Evolutionary conservation across 1,140 invertebrate genomes (phyloP).

Genomic region (Chionoecetes opilio): DNA sequence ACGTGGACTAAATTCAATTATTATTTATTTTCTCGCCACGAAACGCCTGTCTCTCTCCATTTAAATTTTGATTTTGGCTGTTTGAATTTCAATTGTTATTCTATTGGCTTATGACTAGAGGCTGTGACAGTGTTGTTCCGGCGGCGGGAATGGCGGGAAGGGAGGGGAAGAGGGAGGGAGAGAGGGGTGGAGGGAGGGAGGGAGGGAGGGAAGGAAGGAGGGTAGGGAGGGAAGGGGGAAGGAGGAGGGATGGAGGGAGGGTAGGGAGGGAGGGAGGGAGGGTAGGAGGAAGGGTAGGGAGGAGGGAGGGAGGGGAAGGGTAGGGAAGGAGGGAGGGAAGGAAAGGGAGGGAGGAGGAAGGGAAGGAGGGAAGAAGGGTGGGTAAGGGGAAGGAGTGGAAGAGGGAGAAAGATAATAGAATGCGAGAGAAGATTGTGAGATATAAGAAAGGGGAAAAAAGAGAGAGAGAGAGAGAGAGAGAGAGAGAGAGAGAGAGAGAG

Average conservation of each 20-base stretch:
- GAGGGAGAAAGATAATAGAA: neutral
- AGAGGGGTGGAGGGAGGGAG: neutral
- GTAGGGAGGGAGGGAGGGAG: neutral
- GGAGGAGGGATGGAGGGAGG: neutral
- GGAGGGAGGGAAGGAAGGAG: neutral
- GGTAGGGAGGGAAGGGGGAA: neutral
- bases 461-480: neutral
- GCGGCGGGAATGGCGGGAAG: neutral
- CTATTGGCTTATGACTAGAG: constrained; percentile 77
- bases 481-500: neutral
- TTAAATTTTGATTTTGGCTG: constrained; percentile 78
- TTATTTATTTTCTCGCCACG: constrained; percentile 72
- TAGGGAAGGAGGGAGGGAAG: neutral
- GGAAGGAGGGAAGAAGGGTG: neutral
- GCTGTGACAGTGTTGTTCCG: constrained; percentile 75
- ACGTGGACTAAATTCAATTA: constrained; percentile 76
- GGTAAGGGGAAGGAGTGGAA: neutral
- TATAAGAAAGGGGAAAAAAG: neutral
- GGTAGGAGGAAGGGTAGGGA: neutral
- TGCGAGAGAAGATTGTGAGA: too few relatives aligned
- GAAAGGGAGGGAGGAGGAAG: neutral
- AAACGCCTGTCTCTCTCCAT: constrained; percentile 74
- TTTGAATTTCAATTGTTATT: constrained; percentile 80
- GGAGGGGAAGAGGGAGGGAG: neutral
- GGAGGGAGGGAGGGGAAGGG: neutral